Evolutionary conservation across 1,140 invertebrate species (phyloP).

Genomic region (Drosophila ercepeae): DNA sequence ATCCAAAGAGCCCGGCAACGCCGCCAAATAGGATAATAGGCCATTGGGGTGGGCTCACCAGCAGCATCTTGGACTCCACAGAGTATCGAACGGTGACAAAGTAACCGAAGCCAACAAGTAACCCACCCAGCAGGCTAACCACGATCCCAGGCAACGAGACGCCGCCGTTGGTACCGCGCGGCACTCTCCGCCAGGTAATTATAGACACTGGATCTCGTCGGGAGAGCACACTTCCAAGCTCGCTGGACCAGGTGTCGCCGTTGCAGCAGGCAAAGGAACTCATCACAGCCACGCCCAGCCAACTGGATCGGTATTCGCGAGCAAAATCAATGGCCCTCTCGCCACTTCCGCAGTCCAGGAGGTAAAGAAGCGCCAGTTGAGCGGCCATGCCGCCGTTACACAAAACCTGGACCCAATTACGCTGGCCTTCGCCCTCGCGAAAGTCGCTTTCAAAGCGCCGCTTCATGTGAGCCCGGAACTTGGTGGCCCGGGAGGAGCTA

Average conservation of each 20-base stretch:
- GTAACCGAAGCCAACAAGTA: conserved; percentile 89
- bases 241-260: conserved; percentile 96
- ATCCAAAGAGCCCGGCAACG: conserved; percentile 91
- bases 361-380: conserved; percentile 90
- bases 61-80: conserved; percentile 86
- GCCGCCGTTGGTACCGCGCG: conserved; percentile 93
- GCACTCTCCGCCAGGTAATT: conserved; percentile 90
- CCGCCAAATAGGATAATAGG: conserved; percentile 90
- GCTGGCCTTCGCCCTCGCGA: conserved; percentile 90
- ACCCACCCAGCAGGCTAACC: conserved; percentile 90
- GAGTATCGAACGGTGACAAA: conserved; percentile 89
- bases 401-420: conserved; percentile 96
- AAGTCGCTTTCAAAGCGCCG: conserved; percentile 90
- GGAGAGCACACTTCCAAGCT: conserved; percentile 92
- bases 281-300: conserved; percentile 91
- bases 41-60: conserved; percentile 90
- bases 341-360: conserved; percentile 91
- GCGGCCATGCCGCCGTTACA: conserved; percentile 95
- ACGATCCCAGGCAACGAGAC: conserved; percentile 89
- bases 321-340: conserved; percentile 92
- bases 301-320: conserved; percentile 91
- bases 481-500: conserved; percentile 92
- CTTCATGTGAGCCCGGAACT: conserved; percentile 89
- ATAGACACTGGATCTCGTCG: conserved; percentile 89
- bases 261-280: conserved; percentile 93